These are phyloP conservation scores for Malurus elegans DNA, from an alignment of 2,113 vertebrate genomes.

Conservation along the genomic window DNA sequence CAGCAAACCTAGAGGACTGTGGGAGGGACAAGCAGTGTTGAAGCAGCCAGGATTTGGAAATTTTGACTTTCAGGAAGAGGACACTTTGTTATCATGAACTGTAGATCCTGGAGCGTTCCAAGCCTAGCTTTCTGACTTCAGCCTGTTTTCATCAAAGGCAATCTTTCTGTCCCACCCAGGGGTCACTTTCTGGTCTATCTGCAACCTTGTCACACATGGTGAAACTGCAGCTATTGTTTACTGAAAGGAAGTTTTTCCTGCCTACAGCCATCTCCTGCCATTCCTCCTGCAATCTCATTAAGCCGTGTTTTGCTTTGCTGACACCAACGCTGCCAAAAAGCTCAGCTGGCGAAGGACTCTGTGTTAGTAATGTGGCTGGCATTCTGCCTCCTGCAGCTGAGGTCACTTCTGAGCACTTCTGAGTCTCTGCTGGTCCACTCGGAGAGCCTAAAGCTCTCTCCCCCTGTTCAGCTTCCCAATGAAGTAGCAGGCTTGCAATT, in stretches of 20 bases:
- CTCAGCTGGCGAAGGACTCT: background rate
- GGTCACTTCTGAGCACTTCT: background rate
- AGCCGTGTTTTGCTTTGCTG: background rate
- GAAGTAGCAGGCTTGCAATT: background rate
- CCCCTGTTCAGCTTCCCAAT: background rate
- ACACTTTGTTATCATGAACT: background rate
- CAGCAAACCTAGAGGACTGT: background rate
- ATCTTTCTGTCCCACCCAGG: background rate
- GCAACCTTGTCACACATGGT: background rate
- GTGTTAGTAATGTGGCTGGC: slow-evolving; percentile 36
- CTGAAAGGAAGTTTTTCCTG: background rate
- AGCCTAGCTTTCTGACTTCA: background rate
- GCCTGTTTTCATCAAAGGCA: background rate
- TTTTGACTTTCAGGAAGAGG: background rate
- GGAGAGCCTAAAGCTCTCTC: background rate
- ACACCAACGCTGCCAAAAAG: background rate
- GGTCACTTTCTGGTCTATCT: background rate
- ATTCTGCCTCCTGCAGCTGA: slow-evolving; percentile 34
- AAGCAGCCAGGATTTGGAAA: background rate
- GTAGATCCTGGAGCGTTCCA: background rate
- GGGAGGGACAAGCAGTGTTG: background rate
- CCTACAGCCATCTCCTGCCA: background rate
- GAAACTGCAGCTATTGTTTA: background rate
- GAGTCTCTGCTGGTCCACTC: background rate
- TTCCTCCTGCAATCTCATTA: slow-evolving; percentile 25